These are phyloP conservation scores for Actinernus sp. DNA, from an alignment of 92 coral and sea anemone species.

Conservation along the genomic window DNA sequence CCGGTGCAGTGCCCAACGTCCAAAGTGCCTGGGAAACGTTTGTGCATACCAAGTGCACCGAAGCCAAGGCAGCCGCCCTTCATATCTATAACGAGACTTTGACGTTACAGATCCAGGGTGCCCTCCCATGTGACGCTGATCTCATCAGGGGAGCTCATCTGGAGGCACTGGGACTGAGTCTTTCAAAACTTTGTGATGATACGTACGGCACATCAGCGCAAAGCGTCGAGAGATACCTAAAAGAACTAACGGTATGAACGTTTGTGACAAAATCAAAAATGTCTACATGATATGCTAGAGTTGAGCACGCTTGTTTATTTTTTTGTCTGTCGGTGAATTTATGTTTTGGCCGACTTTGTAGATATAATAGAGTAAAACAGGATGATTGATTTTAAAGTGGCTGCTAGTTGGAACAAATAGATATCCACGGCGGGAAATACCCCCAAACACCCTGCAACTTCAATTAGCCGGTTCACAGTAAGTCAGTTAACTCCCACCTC, in stretches of 20 bases:
- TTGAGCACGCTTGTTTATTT: no score
- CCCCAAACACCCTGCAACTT: no score
- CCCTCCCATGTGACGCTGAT: slow-evolving; percentile 51
- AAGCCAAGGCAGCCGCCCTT: slow-evolving; percentile 35
- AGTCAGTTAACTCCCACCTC: no score
- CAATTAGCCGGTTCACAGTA: no score
- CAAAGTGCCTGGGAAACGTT: slow-evolving; percentile 74
- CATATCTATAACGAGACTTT: slow-evolving; percentile 22
- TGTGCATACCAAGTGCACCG: slow-evolving; percentile 51
- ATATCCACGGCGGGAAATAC: no score
- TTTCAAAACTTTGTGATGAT: slow-evolving; percentile 33
- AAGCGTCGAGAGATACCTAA: slow-evolving; percentile 52
- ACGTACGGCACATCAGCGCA: slow-evolving; percentile 43
- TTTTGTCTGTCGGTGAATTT: no score
- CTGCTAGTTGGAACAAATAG: no score
- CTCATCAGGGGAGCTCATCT: slow-evolving; percentile 47
- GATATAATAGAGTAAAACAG: no score
- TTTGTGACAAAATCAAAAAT: no score
- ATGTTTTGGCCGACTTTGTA: no score
- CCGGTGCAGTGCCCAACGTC: slow-evolving; percentile 72
- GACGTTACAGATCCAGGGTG: slow-evolving; percentile 19
- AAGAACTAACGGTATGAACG: slow-evolving; percentile 65
- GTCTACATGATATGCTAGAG: no score
- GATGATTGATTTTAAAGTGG: no score
- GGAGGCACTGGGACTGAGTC: slow-evolving; percentile 29